These are phyloP conservation scores for Caenorhabditis sp. DNA, from an alignment of 2,888 invertebrate species.

Conservation along the genomic window DNA sequence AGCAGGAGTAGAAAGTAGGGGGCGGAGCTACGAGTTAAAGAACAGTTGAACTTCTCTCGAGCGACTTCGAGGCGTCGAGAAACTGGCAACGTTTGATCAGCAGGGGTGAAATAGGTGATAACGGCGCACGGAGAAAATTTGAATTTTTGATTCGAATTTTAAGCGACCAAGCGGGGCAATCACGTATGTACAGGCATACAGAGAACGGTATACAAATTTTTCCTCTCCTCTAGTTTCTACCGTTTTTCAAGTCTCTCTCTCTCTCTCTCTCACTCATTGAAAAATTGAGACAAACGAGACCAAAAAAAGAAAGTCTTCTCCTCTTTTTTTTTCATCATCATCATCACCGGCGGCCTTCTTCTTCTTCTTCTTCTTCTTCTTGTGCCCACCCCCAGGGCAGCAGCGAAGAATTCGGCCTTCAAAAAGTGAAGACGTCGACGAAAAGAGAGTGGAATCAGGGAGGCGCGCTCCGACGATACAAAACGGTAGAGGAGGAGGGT, in stretches of 20 bases:
- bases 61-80: constrained; percentile 34
- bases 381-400: constrained; percentile 53
- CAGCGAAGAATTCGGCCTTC: constrained; percentile 55
- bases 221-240: neutral
- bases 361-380: too few relatives aligned
- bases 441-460: constrained; percentile 37
- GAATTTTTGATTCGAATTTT: constrained; percentile 34
- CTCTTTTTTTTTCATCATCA: constrained; percentile 24
- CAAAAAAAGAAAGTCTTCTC: constrained; percentile 17
- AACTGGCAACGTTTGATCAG: constrained; percentile 42
- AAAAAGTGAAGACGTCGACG: constrained; percentile 61
- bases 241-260: constrained; percentile 5
- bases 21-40: constrained; percentile 22
- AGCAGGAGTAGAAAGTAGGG: constrained; percentile 12
- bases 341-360: constrained; percentile 31
- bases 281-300: constrained; percentile 59
- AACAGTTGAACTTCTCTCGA: constrained; percentile 51
- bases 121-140: constrained; percentile 19
- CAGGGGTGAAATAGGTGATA: neutral
- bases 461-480: constrained; percentile 33
- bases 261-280: constrained; percentile 2
- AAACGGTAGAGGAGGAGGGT: constrained; percentile 47
- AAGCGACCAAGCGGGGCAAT: neutral
- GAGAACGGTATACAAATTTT: constrained; percentile 13
- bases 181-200: neutral